These are phyloP conservation scores for Tapirus indicus DNA, from an alignment of 2,797 vertebrate genomes.

Conservation along the genomic window DNA sequence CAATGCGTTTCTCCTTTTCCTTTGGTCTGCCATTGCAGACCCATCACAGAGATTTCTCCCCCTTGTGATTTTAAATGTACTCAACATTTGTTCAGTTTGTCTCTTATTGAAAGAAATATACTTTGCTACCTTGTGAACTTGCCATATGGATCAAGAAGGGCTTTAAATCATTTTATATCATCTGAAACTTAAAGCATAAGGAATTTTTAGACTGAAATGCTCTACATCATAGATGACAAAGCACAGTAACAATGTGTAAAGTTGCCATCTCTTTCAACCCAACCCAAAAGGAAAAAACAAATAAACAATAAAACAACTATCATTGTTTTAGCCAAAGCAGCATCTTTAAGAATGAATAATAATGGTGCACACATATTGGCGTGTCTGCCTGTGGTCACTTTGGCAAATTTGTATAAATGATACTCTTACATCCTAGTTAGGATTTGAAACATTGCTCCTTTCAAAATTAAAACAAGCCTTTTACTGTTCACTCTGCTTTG, in stretches of 20 bases:
- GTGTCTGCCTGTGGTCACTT: neutral
- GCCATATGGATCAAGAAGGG: neutral
- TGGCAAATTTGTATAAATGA: neutral
- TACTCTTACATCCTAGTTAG: neutral
- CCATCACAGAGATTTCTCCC: neutral
- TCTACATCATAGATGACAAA: neutral
- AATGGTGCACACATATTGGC: neutral
- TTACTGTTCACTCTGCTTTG: slow-evolving; percentile 45
- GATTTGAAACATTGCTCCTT: slow-evolving; percentile 54
- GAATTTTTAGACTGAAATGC: neutral
- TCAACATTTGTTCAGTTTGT: neutral
- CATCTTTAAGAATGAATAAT: neutral
- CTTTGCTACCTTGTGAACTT: neutral
- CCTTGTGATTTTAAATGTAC: neutral
- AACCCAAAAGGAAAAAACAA: neutral
- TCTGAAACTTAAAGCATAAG: neutral
- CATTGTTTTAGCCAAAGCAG: neutral
- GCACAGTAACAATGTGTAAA: neutral
- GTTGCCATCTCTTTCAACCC: neutral
- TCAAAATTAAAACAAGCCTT: neutral
- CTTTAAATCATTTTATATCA: neutral
- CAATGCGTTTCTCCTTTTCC: neutral
- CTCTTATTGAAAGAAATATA: neutral
- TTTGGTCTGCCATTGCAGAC: neutral
- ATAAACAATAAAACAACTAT: neutral